Evolutionary conservation across 2,797 vertebrate species (phyloP), one percentile per base, ranked within the genome.

Genomic region (Xerus rutilus): DNA sequence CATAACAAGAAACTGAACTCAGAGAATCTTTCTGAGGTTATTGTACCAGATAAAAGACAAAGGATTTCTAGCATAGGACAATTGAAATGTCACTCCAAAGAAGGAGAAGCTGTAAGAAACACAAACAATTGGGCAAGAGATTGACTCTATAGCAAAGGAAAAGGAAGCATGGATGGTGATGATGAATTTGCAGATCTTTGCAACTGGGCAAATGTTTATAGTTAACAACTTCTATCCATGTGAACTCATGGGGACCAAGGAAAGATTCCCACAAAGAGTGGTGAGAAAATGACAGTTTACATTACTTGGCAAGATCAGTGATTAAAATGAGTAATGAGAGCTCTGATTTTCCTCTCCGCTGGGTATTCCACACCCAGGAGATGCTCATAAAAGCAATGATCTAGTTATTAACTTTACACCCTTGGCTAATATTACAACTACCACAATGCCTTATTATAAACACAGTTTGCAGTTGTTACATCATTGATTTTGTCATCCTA

Each of bases 301-400:
- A 90, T 76, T 67, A 91, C 54, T 32, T 81, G 67, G 67, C 70
- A 94, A 90, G 89, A 89, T 70, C 91, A 94, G 74, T 90, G 64
- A 96, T 96, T 94, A 95, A 85, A 87, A 82, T 59, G 67, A 92
- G 18, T 93, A 93, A 96, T 25, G n/a, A 83, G 87, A 52, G 17
- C 77, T 11, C 86, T 89, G 91, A 86, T 89, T 91, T 78, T 93
- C 70, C 67, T 97, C 95, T 95, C 96, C 77, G 0, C 82, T 88
- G 96, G 89, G 76, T 93, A 86, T 67, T 65, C 89, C 92, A 90
- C 97, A 90, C 95, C 95, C 96, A 93, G 49, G n/a, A 91, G 93
- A 97, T 93, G 96, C 96, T 92, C 85, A 72, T 97, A 96, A 96
- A 97, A 94, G 14, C 74, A 94, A 86, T 59, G 82, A 86, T 93